Base-by-base conservation (phyloP, 2,113 vertebrate species). In the Neofelis nebulosa region DNA sequence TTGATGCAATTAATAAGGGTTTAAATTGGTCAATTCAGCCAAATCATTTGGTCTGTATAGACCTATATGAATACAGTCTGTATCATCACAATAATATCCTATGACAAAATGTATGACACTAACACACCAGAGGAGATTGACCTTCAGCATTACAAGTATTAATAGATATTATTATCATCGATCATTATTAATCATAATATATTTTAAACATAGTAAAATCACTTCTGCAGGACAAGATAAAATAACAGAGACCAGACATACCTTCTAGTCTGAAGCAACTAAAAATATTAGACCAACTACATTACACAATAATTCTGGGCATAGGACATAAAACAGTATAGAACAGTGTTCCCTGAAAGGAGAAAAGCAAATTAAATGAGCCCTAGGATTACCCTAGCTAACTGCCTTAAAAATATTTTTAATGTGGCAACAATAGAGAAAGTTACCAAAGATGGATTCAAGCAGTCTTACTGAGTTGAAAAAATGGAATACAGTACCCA, bases 1-100 rank as follows among this genome's bases (percentile, higher is more conserved):
- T 66, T 94, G 21, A 78, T 83, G 29, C 18, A 74, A 89, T 78
- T 89, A 89, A 94, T 81, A 81, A 81, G 36, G 3, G 1, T 83
- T 96, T 87, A 94, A 94, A 78, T 36, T 91, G 41, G 14, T 25
- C 61, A 96, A 50, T 66, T 89, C 19, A 73, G 25, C 27, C 81
- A 80, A 74, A 79, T 88, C 21, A 92, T 66, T 92, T 83, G 71
- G n/a, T 31, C 31, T 93, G 7, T 61, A 57, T 11, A 71, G 29
- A 83, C 2, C 27, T 13, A 71, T 38, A 38, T 85, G 19, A 14
- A 83, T 74, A 45, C 0, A 80, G 63, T 8, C 5, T 74, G 19
- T 2, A 38, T 69, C 61, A 90, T 81, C 25, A 27, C 48, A 85
- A 48, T 89, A 50, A 48, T 23, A 66, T 69, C n/a, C 33, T 80